Percentiles rank a stretch among this genome's conserved stretches.
phyloP scores from a whole-genome alignment of 2,888 invertebrate species.

The Eucriotettix oculatus region DNA sequence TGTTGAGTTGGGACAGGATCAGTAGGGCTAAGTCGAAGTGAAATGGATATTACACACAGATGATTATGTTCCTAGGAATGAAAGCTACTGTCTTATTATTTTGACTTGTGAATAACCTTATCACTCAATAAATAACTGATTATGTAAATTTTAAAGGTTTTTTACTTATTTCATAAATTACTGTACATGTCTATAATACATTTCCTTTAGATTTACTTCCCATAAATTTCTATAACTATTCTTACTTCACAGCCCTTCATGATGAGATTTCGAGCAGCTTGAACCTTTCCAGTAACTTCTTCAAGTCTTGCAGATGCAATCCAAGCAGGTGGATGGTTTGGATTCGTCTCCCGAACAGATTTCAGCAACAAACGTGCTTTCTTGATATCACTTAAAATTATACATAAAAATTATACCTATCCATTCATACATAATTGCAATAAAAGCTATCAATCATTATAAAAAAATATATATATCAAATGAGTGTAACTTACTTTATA shows the following conservation, averaged over 20 bases:
- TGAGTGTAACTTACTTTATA: slow-evolving; percentile 45
- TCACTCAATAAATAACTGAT: too few relatives aligned
- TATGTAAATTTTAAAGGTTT: too few relatives aligned
- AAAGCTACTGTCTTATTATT: too few relatives aligned
- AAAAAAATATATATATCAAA: not conserved
- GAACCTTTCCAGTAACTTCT: slow-evolving; percentile 93
- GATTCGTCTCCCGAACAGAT: slow-evolving; percentile 58
- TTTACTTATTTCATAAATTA: too few relatives aligned
- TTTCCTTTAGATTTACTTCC: too few relatives aligned
- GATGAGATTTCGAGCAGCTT: slow-evolving; percentile 90
- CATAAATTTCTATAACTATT: too few relatives aligned
- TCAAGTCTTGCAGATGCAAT: slow-evolving; percentile 96
- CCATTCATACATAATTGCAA: not conserved
- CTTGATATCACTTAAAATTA: slow-evolving; percentile 60
- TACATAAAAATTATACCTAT: slow-evolving; percentile 4
- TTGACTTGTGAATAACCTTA: too few relatives aligned
- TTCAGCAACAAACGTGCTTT: slow-evolving; percentile 89
- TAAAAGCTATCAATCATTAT: not conserved
- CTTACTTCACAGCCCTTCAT: slow-evolving; percentile 86
- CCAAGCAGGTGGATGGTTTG: slow-evolving; percentile 99
- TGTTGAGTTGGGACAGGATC: too few relatives aligned
- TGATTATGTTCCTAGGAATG: too few relatives aligned
- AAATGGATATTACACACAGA: too few relatives aligned
- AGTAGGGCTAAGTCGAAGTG: too few relatives aligned
- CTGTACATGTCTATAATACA: too few relatives aligned